phyloP scores from a whole-genome alignment of 2,113 vertebrate species.

The Enhydra lutris region DNA sequence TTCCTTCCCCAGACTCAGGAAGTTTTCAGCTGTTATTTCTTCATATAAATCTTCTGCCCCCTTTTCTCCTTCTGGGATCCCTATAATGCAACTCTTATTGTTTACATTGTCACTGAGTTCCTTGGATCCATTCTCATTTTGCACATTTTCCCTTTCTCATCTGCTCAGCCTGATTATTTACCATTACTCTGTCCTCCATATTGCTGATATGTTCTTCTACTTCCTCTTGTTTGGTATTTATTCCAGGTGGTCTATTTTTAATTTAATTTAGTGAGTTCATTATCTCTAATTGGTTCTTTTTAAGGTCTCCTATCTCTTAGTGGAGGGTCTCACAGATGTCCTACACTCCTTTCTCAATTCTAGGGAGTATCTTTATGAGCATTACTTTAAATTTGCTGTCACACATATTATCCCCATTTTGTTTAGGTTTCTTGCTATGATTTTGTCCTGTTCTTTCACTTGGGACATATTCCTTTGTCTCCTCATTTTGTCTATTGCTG shows the following conservation, averaged over 20 bases:
- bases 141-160: background rate
- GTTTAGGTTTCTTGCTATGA: background rate
- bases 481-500: background rate
- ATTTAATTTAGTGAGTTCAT: background rate
- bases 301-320: background rate
- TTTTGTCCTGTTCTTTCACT: background rate
- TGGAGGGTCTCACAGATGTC: background rate
- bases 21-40: background rate
- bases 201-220: background rate
- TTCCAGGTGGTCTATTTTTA: background rate
- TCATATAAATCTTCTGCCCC: background rate
- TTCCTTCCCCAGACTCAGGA: background rate
- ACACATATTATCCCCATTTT: background rate
- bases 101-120: background rate
- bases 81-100: background rate
- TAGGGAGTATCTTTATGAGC: background rate
- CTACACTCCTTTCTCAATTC: background rate
- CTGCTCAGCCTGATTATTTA: background rate
- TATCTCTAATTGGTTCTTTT: background rate
- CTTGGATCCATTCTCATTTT: background rate
- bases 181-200: background rate
- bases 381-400: background rate
- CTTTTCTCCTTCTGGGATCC: background rate
- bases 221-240: background rate
- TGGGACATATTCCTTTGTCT: background rate